phyloP scores from a whole-genome alignment of 2,888 invertebrate genomes.

The Amiota minor region DNA sequence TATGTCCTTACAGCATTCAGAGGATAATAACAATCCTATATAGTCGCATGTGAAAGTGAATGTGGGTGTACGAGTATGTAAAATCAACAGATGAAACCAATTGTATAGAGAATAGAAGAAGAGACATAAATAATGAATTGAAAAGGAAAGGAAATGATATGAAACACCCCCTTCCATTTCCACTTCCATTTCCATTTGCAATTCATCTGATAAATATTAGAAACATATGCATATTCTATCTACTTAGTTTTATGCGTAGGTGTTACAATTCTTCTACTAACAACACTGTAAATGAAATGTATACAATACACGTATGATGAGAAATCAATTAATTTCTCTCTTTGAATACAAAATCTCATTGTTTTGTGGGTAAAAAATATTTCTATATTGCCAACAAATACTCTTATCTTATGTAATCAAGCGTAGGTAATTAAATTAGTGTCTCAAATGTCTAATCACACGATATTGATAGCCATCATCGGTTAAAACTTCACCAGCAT shows the following conservation, averaged over 20 bases:
- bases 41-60: not conserved
- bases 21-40: not conserved
- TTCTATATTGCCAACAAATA: no score
- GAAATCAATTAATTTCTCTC: no score
- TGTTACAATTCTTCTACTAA: no score
- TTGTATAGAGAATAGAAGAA: slow-evolving; percentile 39
- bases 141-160: not conserved
- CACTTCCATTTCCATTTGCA: no score
- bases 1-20: slow-evolving; percentile 31
- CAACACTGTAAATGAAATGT: no score
- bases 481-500: slow-evolving; percentile 51
- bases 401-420: no score
- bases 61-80: not conserved
- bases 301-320: no score
- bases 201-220: no score
- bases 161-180: not conserved
- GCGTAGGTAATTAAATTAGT: not conserved
- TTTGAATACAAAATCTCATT: no score
- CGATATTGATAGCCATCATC: slow-evolving; percentile 67
- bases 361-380: no score
- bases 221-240: no score
- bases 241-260: no score
- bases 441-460: slow-evolving; percentile 49
- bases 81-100: slow-evolving; percentile 47
- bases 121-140: not conserved